Base-by-base conservation (phyloP, 2,113 vertebrate species). In the Arenaria interpres region DNA sequence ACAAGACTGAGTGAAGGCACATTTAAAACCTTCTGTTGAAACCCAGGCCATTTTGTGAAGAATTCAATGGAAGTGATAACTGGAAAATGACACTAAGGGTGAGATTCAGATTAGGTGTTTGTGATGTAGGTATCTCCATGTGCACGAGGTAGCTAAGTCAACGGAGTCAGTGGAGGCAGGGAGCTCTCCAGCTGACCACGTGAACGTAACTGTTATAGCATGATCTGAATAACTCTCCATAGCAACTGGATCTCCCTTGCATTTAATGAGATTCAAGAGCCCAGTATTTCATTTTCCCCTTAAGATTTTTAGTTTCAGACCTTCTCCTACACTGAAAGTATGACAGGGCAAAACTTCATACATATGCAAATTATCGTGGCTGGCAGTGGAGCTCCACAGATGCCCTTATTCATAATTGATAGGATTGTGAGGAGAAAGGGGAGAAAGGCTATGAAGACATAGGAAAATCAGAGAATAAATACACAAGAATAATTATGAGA, bases 171-270 rank as follows among this genome's bases (percentile, higher is more conserved):
- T 54, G 53, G 53, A 54, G 53, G 17, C 30, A 22, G 12, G 28
- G 50, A 74, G 9, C 14, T 63, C 41, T 67, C 41, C n/a, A 84
- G n/a, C 13, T 87, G 46, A 77, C 23, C 19, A 8, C 0, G 0
- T 7, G 12, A 28, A 57, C 0, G 0, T 28, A 51, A 6, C 10
- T 9, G 0, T 4, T 7, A 74, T 62, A 83, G 10, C 8, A 57
- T 6, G 4, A 53, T 53, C 53, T 23, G 1, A 88, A 45, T 46
- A 90, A 73, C 19, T 85, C 54, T 78, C 43, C 35, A 12, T 12
- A 45, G 72, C 37, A 90, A 69, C 72, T 62, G 41, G 11, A 48
- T 76, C 9, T 88, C 12, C 56, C 11, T 33, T 43, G 48, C 33
- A 7, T 45, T 74, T 53, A 76, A 76, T 76, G 62, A 66, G 20